Evolutionary conservation across 2,888 invertebrate species (phyloP), one percentile per base, ranked within the genome.

Genomic region (Chalcosyrphus nemorum): DNA sequence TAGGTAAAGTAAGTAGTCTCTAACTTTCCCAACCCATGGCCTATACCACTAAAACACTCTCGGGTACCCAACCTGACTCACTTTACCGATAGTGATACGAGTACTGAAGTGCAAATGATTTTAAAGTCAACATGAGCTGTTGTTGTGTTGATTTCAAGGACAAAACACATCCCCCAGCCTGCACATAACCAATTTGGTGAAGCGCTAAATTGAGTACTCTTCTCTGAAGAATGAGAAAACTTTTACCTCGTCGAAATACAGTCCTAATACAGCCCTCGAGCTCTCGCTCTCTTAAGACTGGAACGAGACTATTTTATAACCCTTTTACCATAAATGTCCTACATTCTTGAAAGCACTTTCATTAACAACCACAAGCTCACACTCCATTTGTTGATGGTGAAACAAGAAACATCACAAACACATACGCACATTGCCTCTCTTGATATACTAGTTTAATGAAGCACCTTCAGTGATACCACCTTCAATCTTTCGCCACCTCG

Each of bases 261-360:
- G 32, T 32, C 32, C 11, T 19, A n/a, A n/a, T n/a, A 3, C 54
- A 32, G 1, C 9, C 32, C 15, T 54, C 32, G 17, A 19, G 11
- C 4, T 32, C 9, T 45, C 17, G 1, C 17, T 17, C 43, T 43
- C 29, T n/a, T 38, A 27, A 17, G 13, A 11, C 4, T n/a, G n/a
- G 47, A 11, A 32, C n/a, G 21, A 17, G 52, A 43, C 52, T 17
- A 57, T 47, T 75, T 75, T 57, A 75, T 56, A 47, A 56, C 47
- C 65, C 65, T 65, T 56, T 65, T 65, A 65, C 56, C 56, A 65
- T 47, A 47, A 75, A 74, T 74, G 74, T 41, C 54, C 17, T 24
- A 5, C 56, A 38, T 41, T 47, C 32, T 15, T 43, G n/a, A 45
- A 21, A 65, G 56, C 65, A 65, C 56, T 65, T 75, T 65, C 11